phyloP scores from a whole-genome alignment of 2,797 vertebrate genomes.

The Sarcophilus harrisii region DNA sequence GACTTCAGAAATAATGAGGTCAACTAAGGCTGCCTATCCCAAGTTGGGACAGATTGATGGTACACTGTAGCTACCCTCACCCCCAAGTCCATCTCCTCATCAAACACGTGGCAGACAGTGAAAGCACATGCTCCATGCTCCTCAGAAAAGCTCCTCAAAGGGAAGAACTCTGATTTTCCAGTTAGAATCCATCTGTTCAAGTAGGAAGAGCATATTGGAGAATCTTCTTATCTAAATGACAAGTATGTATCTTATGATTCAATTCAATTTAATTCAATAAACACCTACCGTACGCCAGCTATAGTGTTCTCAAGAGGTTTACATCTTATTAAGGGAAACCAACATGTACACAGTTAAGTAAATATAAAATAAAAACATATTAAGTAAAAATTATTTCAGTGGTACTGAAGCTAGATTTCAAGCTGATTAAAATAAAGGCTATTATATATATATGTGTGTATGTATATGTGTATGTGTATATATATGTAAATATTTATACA shows the following conservation, averaged over 20 bases:
- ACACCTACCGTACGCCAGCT: not conserved
- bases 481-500: no score
- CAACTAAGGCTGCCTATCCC: slow-evolving; percentile 63
- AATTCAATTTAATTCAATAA: not conserved
- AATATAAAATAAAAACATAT: not conserved
- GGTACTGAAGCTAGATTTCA: slow-evolving; percentile 45
- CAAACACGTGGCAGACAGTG: slow-evolving; percentile 9
- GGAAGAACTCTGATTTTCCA: slow-evolving; percentile 35
- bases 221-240: slow-evolving; percentile 51
- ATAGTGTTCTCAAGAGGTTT: not conserved
- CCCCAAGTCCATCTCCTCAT: slow-evolving; percentile 15
- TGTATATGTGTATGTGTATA: no score
- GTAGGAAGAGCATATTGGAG: slow-evolving; percentile 46
- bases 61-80: not conserved
- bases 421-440: not conserved
- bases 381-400: slow-evolving; percentile 15
- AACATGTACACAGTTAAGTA: not conserved
- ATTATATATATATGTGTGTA: not conserved
- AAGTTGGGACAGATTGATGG: slow-evolving; percentile 57
- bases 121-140: not conserved
- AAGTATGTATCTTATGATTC: slow-evolving; percentile 33
- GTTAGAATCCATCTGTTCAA: slow-evolving; percentile 56
- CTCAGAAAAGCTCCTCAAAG: slow-evolving; percentile 38
- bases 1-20: slow-evolving; percentile 54
- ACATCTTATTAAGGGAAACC: not conserved